Evolutionary conservation across 2,797 vertebrate species (phyloP).

Genomic region (Coracias cyanogaster): DNA sequence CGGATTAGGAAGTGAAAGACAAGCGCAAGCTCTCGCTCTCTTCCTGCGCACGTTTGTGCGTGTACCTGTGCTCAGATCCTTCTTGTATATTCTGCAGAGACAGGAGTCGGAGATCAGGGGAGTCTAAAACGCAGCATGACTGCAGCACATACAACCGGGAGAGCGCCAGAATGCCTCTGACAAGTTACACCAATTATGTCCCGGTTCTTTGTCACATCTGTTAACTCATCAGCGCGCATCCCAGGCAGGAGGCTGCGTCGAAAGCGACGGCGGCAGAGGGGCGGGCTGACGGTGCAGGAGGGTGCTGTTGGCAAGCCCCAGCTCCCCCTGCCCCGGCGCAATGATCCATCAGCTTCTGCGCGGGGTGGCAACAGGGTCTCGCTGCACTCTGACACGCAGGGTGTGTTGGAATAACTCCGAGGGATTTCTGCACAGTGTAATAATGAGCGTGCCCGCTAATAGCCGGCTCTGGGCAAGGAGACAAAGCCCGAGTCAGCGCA

Average conservation of each 20-base stretch:
- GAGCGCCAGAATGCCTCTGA: not conserved
- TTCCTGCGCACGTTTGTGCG: not conserved
- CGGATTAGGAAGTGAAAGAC: not conserved
- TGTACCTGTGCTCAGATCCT: not conserved
- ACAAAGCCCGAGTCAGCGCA: constrained; percentile 22
- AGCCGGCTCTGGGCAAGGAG: constrained; percentile 16
- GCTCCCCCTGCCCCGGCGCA: rapidly evolving
- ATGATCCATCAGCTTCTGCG: not conserved
- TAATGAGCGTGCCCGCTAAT: not conserved
- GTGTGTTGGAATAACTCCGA: not conserved
- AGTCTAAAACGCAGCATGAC: not conserved
- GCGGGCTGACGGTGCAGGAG: not conserved
- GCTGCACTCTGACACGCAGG: not conserved
- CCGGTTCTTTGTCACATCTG: not conserved
- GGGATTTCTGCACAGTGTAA: not conserved
- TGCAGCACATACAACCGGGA: not conserved
- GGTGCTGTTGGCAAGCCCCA: not conserved
- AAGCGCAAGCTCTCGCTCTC: not conserved
- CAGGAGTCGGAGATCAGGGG: not conserved
- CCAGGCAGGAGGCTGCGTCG: not conserved
- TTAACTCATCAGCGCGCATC: not conserved
- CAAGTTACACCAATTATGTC: not conserved
- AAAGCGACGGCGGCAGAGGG: not conserved
- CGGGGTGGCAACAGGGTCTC: not conserved
- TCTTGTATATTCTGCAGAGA: not conserved